Percentiles rank a stretch among this genome's conserved stretches.
phyloP scores from a whole-genome alignment of 2,797 vertebrate species.

The Petrocephalus sullivani region DNA sequence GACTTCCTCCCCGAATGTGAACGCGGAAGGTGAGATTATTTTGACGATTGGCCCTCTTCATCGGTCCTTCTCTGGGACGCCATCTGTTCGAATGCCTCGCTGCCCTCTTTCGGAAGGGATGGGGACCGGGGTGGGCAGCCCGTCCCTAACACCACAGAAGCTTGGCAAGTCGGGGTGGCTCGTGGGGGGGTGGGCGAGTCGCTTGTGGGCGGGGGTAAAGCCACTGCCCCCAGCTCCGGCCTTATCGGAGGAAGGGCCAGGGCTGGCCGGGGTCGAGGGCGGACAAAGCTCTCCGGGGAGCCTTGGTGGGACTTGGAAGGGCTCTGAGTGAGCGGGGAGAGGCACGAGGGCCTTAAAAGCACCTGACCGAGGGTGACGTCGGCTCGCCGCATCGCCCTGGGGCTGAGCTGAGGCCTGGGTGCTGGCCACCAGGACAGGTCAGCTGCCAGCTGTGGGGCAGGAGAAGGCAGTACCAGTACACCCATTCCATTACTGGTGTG shows the following conservation, averaged over 20 bases:
- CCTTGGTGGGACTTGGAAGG: conserved; percentile 92
- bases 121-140: conserved; percentile 85
- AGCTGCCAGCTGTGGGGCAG: conserved; percentile 81
- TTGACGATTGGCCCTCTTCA: conserved; percentile 93
- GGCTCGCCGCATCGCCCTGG: conserved; percentile 82
- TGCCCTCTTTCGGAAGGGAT: conserved; percentile 76
- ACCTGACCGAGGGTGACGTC: conserved; percentile 95
- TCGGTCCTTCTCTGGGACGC: conserved; percentile 83
- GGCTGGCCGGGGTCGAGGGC: conserved; percentile 84
- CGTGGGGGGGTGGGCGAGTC: conserved; percentile 88
- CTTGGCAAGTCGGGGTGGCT: conserved; percentile 80
- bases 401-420: conserved; percentile 91
- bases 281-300: conserved; percentile 89
- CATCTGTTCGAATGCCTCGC: conserved; percentile 89
- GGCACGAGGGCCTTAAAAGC: conserved; percentile 94
- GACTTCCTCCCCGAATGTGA: conserved; percentile 88
- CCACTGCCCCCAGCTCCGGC: conserved; percentile 86
- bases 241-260: conserved; percentile 82
- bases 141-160: conserved; percentile 79
- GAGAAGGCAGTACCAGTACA: conserved; percentile 99
- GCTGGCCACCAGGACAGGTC: conserved; percentile 83
- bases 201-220: conserved; percentile 79
- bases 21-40: conserved; percentile 82
- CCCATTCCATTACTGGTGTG: conserved; percentile 98
- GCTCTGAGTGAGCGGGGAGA: conserved; percentile 96